A percentile compares a stretch with the other conserved stretches of the same genome.
phyloP scores from a whole-genome alignment of 2,113 vertebrate species.

The Noturus placidus region DNA sequence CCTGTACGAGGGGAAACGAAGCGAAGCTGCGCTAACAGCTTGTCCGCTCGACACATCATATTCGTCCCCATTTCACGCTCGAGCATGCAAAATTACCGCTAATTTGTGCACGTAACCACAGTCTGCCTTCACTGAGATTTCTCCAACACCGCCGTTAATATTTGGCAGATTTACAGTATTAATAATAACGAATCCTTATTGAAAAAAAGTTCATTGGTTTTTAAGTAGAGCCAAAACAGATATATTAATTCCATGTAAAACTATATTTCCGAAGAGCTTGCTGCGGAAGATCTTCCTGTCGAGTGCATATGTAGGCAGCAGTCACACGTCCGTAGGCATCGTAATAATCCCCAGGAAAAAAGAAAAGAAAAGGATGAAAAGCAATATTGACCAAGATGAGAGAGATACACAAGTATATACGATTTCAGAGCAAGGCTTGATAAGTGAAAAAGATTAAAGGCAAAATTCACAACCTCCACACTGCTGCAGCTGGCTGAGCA shows the following conservation, averaged over 20 bases:
- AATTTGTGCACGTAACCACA: slow-evolving; percentile 18
- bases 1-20: neutral
- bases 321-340: neutral
- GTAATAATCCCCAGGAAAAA: neutral
- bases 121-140: neutral
- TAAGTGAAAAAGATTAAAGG: slow-evolving; percentile 14
- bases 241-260: slow-evolving; percentile 11
- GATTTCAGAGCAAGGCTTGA: neutral
- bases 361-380: neutral
- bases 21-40: slow-evolving; percentile 65
- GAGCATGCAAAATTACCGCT: slow-evolving; percentile 5
- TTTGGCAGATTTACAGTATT: slow-evolving; percentile 53
- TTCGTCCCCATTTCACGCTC: slow-evolving; percentile 43
- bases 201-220: slow-evolving; percentile 7
- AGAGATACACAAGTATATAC: neutral
- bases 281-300: neutral
- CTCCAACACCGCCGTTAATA: slow-evolving; percentile 43
- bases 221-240: slow-evolving; percentile 25
- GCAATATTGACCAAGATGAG: neutral
- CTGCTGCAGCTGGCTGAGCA: slow-evolving; percentile 18
- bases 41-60: slow-evolving; percentile 30
- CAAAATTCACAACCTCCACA: slow-evolving; percentile 40
- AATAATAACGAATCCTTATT: slow-evolving; percentile 42
- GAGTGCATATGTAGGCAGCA: neutral
- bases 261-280: neutral